A percentile compares a stretch with the other conserved stretches of the same genome.
Evolutionary conservation across 2,113 vertebrate genomes (phyloP).

Genomic region (Paedocypris sp.): DNA sequence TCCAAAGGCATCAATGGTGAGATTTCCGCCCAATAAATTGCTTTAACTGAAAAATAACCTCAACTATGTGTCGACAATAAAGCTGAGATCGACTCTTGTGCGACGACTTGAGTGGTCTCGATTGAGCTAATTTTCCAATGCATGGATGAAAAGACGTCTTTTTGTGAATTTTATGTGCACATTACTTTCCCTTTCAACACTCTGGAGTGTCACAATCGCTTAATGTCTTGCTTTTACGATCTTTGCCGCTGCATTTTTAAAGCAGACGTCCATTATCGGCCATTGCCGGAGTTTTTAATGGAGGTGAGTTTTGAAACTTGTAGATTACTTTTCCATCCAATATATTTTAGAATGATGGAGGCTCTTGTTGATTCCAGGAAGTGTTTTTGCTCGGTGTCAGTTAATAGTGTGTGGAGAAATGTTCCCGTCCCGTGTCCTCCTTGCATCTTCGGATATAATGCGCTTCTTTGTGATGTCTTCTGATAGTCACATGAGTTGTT

Average conservation of each 20-base stretch:
- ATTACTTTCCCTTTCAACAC: background rate
- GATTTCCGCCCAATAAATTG: slow-evolving; percentile 16
- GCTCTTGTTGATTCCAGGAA: background rate
- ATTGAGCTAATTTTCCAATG: background rate
- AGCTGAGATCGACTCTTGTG: background rate
- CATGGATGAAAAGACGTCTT: background rate
- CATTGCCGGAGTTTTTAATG: background rate
- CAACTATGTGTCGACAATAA: background rate
- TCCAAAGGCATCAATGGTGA: slow-evolving; percentile 73
- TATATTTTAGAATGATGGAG: background rate
- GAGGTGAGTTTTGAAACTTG: background rate
- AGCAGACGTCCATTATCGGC: background rate
- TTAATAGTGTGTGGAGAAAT: background rate
- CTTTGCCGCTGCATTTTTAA: slow-evolving; percentile 20
- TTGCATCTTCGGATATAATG: background rate
- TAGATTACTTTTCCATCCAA: background rate
- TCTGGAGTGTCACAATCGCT: slow-evolving; percentile 9
- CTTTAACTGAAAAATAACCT: background rate
- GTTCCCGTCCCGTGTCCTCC: background rate
- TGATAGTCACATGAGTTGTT: background rate
- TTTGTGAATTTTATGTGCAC: background rate
- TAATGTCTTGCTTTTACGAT: slow-evolving; percentile 12
- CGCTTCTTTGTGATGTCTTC: background rate
- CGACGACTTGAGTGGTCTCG: background rate
- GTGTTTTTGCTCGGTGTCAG: background rate